Base-by-base conservation (phyloP, 2,797 vertebrate species). In the Novumbra hubbsi region DNA sequence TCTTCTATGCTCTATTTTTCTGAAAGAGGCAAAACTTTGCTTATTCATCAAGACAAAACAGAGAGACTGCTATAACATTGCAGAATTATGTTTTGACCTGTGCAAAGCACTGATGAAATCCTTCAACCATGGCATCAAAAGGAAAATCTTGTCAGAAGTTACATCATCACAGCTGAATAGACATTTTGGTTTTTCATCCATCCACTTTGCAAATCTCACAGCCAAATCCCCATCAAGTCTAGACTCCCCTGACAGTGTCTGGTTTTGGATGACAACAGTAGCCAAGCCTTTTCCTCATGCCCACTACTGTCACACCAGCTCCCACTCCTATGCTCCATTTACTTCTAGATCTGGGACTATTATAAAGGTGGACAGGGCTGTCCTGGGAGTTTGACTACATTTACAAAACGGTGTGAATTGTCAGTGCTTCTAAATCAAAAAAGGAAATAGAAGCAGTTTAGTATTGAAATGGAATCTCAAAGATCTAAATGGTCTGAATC, bases 221-320 rank as follows among this genome's bases (percentile, higher is more conserved):
- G 19, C 30, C 70, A 57, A 34, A 57, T 34, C 52, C 52, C 28
- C 52, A 17, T 28, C 52, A n/a, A 12, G 27, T 60, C 30, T 8
- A 57, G 8, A 21, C 11, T 32, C 70, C 50, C 50, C 19, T 38
- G 52, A 60, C 9, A 57, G 19, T 60, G 28, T 52, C 38, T 48
- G 17, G 27, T 32, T 55, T 52, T 32, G 49, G 30, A 71, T 41
- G 70, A 57, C 70, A 71, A 71, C 70, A 34, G 70, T 71, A 30
- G 30, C 68, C 69, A 32, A n/a, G 69, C 55, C n/a, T 11, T 34
- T n/a, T 34, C 30, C 65, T 27, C 49, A 11, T 55, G 49, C 52
- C 8, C 32, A 70, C n/a, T 12, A 8, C 27, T 71, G 70, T 71
- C 50, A 71, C 28, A 21, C n/a, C 17, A 9, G 12, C 70, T 71